A percentile compares a stretch with the other conserved stretches of the same genome.
These are phyloP conservation scores for Pelosia muscerda DNA, from an alignment of 2,888 invertebrate species.

Conservation along the genomic window DNA sequence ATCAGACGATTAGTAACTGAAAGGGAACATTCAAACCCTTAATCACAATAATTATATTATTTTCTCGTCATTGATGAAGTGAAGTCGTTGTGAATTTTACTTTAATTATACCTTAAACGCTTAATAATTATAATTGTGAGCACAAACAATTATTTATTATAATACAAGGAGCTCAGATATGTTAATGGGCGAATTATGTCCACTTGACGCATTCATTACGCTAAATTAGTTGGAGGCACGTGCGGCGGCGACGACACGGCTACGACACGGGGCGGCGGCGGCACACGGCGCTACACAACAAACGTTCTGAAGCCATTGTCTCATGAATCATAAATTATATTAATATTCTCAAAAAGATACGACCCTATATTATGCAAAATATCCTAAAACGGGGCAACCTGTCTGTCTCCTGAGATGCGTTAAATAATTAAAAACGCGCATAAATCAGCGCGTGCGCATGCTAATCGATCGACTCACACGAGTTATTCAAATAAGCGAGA, in stretches of 20 bases:
- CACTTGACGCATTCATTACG: conserved; percentile 57
- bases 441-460: conserved; percentile 58
- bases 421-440: conserved; percentile 49
- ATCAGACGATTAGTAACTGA: too few species aligned
- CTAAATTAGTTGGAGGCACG: conserved; percentile 37
- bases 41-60: neutral
- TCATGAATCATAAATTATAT: conserved; percentile 17
- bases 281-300: conserved; percentile 6
- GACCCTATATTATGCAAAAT: conserved; percentile 67
- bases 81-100: neutral
- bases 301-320: conserved; percentile 10
- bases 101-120: neutral
- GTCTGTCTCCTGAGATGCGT: conserved; percentile 33
- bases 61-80: neutral
- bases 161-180: conserved; percentile 20
- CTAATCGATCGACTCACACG: conserved; percentile 54
- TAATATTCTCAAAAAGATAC: conserved; percentile 43
- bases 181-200: conserved; percentile 47
- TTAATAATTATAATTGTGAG: neutral
- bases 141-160: conserved; percentile 8
- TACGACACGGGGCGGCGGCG: neutral
- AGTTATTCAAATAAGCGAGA: conserved; percentile 62
- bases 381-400: conserved; percentile 18
- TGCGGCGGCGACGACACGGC: neutral
- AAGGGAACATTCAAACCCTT: too few species aligned